Conservation (phyloP, 2,888 invertebrate species). For the Ganaspis brasiliensis region DNA sequence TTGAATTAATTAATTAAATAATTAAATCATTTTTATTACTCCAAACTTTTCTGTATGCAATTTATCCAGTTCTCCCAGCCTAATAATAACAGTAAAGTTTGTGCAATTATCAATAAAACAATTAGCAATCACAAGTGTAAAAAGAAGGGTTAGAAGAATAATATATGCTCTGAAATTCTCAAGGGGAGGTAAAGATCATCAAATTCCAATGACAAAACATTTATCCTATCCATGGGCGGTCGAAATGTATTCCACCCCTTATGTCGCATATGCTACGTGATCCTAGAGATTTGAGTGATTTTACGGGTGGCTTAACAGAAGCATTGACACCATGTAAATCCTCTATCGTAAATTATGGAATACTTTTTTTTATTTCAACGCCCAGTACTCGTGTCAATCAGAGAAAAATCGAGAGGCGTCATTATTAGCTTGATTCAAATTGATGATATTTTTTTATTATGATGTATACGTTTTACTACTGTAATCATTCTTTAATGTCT, state of each 20-base stretch:
- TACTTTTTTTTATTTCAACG: constrained; percentile 4
- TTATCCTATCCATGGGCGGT: constrained; percentile 61
- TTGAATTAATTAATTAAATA: too few relatives aligned
- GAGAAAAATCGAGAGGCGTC: constrained; percentile 38
- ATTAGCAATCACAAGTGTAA: constrained; percentile 45
- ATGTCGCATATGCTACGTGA: constrained; percentile 64
- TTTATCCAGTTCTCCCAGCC: too few relatives aligned
- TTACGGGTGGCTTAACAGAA: constrained; percentile 38
- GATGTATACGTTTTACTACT: too few relatives aligned
- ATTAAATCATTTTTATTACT: too few relatives aligned
- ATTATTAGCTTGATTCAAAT: constrained; percentile 19
- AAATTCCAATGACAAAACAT: constrained; percentile 76
- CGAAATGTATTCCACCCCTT: constrained; percentile 48
- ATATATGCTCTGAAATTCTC: constrained; percentile 1
- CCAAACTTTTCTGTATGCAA: too few relatives aligned
- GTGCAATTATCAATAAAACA: background rate
- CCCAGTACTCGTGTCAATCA: constrained; percentile 18
- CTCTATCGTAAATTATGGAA: constrained; percentile 23
- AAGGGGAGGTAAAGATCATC: constrained; percentile 67
- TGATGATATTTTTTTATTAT: constrained; percentile 39
- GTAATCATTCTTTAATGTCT: too few relatives aligned
- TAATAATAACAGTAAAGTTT: too few relatives aligned
- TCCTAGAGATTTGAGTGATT: constrained; percentile 37
- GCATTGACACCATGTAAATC: constrained; percentile 39
- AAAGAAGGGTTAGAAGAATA: constrained; percentile 44